Evolutionary conservation across 2,888 invertebrate genomes (phyloP).

Genomic region (Epirrhoe alternata): DNA sequence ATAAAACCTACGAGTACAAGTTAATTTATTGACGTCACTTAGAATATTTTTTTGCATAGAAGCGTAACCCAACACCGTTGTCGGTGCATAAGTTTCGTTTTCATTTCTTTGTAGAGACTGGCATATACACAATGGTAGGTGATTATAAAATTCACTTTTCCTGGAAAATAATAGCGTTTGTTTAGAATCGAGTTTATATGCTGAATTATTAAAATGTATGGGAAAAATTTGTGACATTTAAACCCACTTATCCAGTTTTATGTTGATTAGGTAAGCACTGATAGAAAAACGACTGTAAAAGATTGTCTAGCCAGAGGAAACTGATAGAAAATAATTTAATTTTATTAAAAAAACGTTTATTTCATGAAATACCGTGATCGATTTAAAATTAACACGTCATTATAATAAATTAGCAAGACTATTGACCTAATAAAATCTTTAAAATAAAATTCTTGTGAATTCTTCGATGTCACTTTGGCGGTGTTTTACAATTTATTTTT

Average conservation of each 20-base stretch:
- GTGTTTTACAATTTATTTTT: background rate
- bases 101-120: conserved; percentile 17
- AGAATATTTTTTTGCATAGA: background rate
- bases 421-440: background rate
- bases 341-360: background rate
- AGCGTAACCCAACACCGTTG: conserved; percentile 10
- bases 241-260: too few species aligned
- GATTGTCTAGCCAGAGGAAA: background rate
- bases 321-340: background rate
- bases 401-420: background rate
- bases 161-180: conserved; percentile 14
- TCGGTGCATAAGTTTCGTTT: conserved; percentile 19
- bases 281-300: background rate
- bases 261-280: background rate
- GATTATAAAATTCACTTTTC: conserved; percentile 7
- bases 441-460: background rate
- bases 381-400: background rate
- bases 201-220: background rate
- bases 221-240: background rate
- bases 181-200: background rate
- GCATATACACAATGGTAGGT: background rate
- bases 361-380: background rate
- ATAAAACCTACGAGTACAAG: too few species aligned
- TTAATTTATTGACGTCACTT: background rate
- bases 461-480: background rate